A percentile compares a stretch with the other conserved stretches of the same genome.
Evolutionary conservation across 2,797 vertebrate species (phyloP).

Genomic region (Rhinogobio ventralis): DNA sequence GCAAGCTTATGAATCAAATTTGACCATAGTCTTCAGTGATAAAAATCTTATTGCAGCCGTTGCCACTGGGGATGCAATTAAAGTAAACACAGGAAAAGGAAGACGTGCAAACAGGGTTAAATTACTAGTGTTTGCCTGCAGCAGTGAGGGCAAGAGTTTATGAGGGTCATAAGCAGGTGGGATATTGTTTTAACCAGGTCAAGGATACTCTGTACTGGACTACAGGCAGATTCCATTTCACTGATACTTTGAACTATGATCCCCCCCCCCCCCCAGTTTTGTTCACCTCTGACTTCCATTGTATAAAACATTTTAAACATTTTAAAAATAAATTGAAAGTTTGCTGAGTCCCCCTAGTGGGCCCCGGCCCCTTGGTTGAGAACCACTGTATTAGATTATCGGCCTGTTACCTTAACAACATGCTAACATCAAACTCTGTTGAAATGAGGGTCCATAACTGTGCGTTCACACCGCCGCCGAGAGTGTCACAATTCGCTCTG

Average conservation of each 20-base stretch:
- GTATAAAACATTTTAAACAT: background rate
- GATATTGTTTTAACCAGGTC: conserved; percentile 18
- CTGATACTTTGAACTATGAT: background rate
- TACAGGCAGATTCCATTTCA: background rate
- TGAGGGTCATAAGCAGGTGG: conserved; percentile 33
- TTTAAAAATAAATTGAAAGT: background rate
- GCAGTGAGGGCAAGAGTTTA: conserved; percentile 37
- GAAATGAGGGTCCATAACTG: too few species aligned
- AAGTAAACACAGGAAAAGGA: conserved; percentile 72
- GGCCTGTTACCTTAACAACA: background rate
- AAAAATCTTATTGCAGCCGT: conserved; percentile 47
- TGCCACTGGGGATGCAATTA: conserved; percentile 65
- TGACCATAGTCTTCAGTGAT: conserved; percentile 49
- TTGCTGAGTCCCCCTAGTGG: background rate
- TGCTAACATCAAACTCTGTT: background rate
- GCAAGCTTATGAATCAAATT: conserved; percentile 40
- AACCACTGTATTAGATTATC: background rate
- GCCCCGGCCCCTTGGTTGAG: background rate
- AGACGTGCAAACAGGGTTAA: conserved; percentile 60
- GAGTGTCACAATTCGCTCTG: too few species aligned
- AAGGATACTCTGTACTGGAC: background rate
- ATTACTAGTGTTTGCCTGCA: conserved; percentile 69
- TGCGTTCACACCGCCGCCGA: too few species aligned
- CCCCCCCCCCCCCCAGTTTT: too few species aligned
- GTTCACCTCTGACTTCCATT: too few species aligned